Conservation (phyloP, 92 coral and sea anemone genomes). For the Phenganax marumi region DNA sequence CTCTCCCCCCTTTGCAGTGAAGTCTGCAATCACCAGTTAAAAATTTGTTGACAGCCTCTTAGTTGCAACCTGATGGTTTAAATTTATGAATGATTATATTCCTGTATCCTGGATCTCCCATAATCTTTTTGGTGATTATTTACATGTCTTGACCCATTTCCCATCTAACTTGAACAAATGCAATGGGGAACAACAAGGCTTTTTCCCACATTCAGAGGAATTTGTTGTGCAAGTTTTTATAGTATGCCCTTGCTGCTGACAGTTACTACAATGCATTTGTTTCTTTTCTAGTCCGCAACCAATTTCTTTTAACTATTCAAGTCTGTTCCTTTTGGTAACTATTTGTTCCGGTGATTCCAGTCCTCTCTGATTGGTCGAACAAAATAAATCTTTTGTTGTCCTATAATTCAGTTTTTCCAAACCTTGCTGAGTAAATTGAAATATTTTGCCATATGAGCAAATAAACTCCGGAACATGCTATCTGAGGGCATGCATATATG, state of each 20-base stretch:
- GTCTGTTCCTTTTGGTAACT: constrained; percentile 28
- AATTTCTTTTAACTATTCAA: constrained; percentile 35
- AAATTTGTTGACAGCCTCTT: no score
- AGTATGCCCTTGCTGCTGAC: constrained; percentile 43
- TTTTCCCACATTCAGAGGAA: constrained; percentile 25
- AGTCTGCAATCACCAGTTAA: no score
- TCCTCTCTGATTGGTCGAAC: constrained; percentile 47
- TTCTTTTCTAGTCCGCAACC: constrained; percentile 35
- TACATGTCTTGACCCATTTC: constrained; percentile 21
- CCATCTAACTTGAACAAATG: not conserved
- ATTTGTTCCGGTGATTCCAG: constrained; percentile 28
- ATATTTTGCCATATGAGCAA: constrained; percentile 34
- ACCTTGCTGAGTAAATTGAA: constrained; percentile 45
- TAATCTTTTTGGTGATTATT: not conserved
- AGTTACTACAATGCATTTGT: constrained; percentile 15
- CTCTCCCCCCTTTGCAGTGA: no score
- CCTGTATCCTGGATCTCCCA: no score
- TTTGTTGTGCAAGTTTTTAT: constrained; percentile 45
- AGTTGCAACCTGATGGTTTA: no score
- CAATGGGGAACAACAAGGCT: constrained; percentile 7
- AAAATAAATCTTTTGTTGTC: constrained; percentile 52
- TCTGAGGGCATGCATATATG: constrained; percentile 42
- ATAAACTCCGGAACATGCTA: no score
- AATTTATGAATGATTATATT: not conserved
- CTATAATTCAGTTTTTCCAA: constrained; percentile 56